Evolutionary conservation across 2,113 vertebrate genomes (phyloP).

Genomic region (Dendrocopos noguchii): DNA sequence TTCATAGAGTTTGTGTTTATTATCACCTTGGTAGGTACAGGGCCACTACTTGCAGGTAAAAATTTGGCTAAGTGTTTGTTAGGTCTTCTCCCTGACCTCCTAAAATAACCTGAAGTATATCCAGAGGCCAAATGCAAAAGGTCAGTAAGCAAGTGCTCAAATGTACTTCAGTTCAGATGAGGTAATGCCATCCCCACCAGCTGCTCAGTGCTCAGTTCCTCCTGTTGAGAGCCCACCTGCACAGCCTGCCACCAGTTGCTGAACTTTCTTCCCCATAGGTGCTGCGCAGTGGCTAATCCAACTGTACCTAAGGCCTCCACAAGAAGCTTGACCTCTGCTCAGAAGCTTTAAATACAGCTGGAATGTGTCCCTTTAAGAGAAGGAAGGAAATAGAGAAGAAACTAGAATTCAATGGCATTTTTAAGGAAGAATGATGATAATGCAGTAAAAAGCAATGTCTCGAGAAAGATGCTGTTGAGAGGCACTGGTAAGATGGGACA

Average conservation of each 20-base stretch:
- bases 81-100: neutral
- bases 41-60: neutral
- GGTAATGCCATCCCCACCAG: neutral
- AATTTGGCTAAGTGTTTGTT: neutral
- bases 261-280: neutral
- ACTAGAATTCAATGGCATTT: neutral
- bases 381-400: neutral
- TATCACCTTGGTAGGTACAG: neutral
- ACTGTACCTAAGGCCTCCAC: neutral
- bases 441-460: neutral
- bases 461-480: neutral
- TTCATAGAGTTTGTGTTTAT: neutral
- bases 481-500: neutral
- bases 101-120: neutral
- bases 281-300: neutral
- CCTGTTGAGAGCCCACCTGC: neutral
- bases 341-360: constrained; percentile 7
- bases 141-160: neutral
- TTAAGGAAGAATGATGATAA: neutral
- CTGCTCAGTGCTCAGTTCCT: neutral
- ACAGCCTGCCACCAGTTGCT: neutral
- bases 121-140: neutral
- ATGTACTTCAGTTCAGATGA: neutral
- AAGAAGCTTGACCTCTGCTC: neutral
- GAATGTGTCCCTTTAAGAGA: neutral